Percentiles rank a stretch among this genome's conserved stretches.
These are phyloP conservation scores for Bradypodion pumilum DNA, from an alignment of 2,797 vertebrate species.

Conservation along the genomic window DNA sequence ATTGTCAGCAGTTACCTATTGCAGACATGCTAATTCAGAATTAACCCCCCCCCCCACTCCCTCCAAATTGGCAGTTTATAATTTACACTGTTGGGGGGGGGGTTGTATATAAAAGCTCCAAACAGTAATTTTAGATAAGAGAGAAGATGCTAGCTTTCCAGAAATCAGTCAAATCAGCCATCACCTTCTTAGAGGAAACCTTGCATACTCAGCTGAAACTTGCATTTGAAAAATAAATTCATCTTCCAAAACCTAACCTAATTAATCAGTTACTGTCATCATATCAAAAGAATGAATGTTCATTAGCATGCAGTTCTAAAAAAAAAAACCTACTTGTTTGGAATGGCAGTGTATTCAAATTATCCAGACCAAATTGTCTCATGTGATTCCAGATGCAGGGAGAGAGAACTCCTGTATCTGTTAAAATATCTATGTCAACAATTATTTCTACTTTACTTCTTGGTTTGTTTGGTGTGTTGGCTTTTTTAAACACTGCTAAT, in stretches of 20 bases:
- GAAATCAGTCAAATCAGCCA: not conserved
- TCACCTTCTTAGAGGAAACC: not conserved
- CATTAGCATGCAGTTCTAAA: conserved; percentile 13
- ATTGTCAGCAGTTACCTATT: too few species aligned
- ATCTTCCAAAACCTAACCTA: conserved; percentile 11
- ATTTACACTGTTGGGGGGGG: too few species aligned
- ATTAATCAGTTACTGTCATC: not conserved
- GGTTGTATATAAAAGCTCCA: not conserved
- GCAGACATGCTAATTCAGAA: not conserved
- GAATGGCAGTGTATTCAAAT: conserved; percentile 21
- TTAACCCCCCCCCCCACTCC: too few species aligned
- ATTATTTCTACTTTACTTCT: conserved; percentile 44
- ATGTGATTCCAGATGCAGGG: not conserved
- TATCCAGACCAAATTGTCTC: not conserved
- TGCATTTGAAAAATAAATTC: not conserved
- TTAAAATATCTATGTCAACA: conserved; percentile 39
- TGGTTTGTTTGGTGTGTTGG: not conserved
- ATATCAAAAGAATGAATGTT: not conserved
- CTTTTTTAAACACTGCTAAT: fast-evolving
- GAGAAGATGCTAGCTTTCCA: not conserved
- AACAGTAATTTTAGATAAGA: fast-evolving
- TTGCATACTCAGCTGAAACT: not conserved
- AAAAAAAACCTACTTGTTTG: conserved; percentile 35
- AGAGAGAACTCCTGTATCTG: conserved; percentile 12
- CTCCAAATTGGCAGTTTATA: not conserved